These are phyloP conservation scores for Aplysia californica DNA, from an alignment of 1,140 invertebrate genomes.

Conservation along the genomic window DNA sequence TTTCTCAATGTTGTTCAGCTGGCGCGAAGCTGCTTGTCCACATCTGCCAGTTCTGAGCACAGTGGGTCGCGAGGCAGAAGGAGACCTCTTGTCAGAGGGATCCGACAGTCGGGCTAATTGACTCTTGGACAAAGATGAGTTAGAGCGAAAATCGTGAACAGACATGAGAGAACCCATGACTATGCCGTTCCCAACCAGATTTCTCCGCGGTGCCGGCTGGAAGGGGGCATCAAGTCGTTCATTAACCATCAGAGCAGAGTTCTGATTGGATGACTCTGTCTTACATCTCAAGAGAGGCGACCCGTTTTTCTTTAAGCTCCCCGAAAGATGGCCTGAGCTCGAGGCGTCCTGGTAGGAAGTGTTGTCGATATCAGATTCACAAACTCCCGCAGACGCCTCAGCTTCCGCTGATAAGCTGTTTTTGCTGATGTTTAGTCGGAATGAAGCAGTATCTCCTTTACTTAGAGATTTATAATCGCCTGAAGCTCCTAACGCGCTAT, in stretches of 20 bases:
- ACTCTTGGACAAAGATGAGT: background rate
- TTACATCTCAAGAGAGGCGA: background rate
- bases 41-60: background rate
- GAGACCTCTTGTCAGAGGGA: background rate
- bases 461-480: background rate
- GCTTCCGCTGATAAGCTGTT: background rate
- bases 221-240: conserved; percentile 10
- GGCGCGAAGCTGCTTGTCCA: background rate
- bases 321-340: background rate
- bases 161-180: background rate
- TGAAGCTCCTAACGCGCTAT: background rate
- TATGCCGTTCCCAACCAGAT: background rate
- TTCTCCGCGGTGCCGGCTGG: background rate
- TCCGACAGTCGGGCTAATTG: background rate
- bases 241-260: conserved; percentile 1
- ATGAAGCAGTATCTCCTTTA: background rate
- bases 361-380: conserved; percentile 14
- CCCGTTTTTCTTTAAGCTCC: background rate
- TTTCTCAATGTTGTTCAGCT: background rate
- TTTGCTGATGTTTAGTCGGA: background rate
- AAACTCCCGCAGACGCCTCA: background rate
- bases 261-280: background rate
- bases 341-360: background rate
- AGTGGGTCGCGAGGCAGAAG: background rate
- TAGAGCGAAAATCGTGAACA: background rate